These are phyloP conservation scores for Pterostichus madidus DNA, from an alignment of 2,888 invertebrate species.

Conservation along the genomic window DNA sequence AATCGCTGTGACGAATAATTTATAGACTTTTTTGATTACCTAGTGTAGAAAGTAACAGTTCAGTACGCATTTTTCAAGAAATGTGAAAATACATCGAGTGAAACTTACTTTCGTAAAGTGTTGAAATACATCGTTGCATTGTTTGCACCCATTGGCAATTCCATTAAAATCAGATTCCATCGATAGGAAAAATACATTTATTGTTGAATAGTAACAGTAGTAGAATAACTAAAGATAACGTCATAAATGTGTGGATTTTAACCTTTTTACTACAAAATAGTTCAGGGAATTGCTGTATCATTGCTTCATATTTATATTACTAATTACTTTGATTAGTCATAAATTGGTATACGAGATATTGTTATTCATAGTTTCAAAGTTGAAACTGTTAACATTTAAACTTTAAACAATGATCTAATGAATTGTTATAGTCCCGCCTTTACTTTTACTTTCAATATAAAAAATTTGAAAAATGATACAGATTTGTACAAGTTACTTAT, in stretches of 20 bases:
- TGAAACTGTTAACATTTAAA: conserved; percentile 31
- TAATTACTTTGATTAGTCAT: conserved; percentile 19
- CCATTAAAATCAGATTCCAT: not conserved
- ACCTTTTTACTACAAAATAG: not conserved
- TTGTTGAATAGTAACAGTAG: no score
- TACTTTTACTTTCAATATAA: conserved; percentile 32
- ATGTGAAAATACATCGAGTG: conserved; percentile 41
- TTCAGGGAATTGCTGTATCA: not conserved
- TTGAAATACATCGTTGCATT: conserved; percentile 29
- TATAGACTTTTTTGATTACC: conserved; percentile 23
- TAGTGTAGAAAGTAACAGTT: conserved; percentile 44
- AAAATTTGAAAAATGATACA: not conserved
- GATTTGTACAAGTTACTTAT: no score
- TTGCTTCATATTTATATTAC: conserved; percentile 20
- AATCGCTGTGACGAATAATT: conserved; percentile 35
- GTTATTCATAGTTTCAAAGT: conserved; percentile 12
- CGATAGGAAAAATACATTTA: no score
- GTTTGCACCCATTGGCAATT: conserved; percentile 18
- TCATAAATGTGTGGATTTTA: not conserved
- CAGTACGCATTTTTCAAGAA: conserved; percentile 34
- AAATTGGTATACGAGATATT: conserved; percentile 49
- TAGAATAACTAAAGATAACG: no score
- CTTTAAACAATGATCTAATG: conserved; percentile 22
- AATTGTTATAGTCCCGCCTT: conserved; percentile 29
- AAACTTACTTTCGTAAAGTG: conserved; percentile 56